Evolutionary conservation across 2,888 invertebrate species (phyloP).

Genomic region (Cheilosia vulpina): DNA sequence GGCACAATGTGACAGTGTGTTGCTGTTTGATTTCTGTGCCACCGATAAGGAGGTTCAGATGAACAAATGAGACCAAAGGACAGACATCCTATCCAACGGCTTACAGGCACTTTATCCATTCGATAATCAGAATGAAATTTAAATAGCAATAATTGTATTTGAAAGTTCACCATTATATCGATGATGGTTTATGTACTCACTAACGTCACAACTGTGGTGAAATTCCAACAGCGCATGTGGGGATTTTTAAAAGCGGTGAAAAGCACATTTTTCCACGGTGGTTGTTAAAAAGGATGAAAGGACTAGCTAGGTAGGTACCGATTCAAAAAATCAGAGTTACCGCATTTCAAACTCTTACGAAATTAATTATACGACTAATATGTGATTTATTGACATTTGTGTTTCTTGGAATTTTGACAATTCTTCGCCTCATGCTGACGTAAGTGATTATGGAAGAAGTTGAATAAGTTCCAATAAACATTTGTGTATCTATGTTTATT

Average conservation of each 20-base stretch:
- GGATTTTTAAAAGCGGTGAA: not conserved
- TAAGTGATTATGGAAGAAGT: conserved; percentile 1
- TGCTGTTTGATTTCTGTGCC: not conserved
- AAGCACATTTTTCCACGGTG: not conserved
- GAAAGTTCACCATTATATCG: not conserved
- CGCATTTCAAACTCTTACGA: not conserved
- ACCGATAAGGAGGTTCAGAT: not conserved
- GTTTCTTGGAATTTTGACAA: not conserved
- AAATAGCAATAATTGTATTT: too few species aligned
- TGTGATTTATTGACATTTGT: not conserved
- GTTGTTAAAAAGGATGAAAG: not conserved
- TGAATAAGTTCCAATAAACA: conserved; percentile 17
- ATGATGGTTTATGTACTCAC: conserved; percentile 2
- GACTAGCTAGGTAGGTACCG: not conserved
- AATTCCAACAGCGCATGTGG: not conserved
- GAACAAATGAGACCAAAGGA: conserved; percentile 13
- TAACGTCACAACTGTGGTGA: not conserved
- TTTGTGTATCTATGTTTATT: not conserved
- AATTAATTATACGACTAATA: not conserved
- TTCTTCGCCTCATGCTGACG: conserved; percentile 11
- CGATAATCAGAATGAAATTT: too few species aligned
- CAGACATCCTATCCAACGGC: too few species aligned
- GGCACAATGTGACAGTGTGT: not conserved
- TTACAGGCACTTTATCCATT: not conserved
- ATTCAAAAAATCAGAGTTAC: not conserved